Conservation (phyloP, 2,113 vertebrate species). For the Alosa alosa region DNA sequence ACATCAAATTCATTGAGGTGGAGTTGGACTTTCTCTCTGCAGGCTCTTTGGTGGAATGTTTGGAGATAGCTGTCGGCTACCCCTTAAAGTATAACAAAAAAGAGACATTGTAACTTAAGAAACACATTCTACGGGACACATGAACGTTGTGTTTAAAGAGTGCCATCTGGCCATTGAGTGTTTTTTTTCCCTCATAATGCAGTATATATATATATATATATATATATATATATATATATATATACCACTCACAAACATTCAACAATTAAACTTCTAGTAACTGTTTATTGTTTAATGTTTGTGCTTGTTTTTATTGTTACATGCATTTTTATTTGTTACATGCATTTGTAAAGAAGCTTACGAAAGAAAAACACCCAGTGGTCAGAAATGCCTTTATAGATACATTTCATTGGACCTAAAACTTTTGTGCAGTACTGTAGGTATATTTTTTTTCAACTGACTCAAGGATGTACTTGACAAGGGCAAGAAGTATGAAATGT, state of each 20-base stretch:
- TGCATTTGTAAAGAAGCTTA: neutral
- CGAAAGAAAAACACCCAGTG: neutral
- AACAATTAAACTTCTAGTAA: neutral
- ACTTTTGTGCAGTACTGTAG: constrained; percentile 13
- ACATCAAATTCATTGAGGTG: constrained; percentile 97
- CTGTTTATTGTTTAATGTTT: neutral
- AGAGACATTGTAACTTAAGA: constrained; percentile 51
- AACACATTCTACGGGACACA: neutral
- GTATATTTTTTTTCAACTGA: constrained; percentile 16
- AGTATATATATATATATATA: neutral
- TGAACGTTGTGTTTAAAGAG: constrained; percentile 14
- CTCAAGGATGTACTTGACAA: constrained; percentile 31
- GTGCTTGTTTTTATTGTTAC: neutral
- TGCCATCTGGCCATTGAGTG: neutral
- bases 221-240: too few species aligned
- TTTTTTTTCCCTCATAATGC: neutral
- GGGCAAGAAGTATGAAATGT: constrained; percentile 5
- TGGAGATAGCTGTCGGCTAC: constrained; percentile 95
- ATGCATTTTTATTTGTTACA: neutral
- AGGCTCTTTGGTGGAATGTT: constrained; percentile 94
- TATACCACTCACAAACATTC: neutral
- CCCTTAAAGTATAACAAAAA: constrained; percentile 91
- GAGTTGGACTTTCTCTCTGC: constrained; percentile 98
- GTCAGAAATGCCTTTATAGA: neutral
- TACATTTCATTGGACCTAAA: neutral